These are phyloP conservation scores for Gonioctena quinquepunctata DNA, from an alignment of 1,140 invertebrate genomes.

Conservation along the genomic window DNA sequence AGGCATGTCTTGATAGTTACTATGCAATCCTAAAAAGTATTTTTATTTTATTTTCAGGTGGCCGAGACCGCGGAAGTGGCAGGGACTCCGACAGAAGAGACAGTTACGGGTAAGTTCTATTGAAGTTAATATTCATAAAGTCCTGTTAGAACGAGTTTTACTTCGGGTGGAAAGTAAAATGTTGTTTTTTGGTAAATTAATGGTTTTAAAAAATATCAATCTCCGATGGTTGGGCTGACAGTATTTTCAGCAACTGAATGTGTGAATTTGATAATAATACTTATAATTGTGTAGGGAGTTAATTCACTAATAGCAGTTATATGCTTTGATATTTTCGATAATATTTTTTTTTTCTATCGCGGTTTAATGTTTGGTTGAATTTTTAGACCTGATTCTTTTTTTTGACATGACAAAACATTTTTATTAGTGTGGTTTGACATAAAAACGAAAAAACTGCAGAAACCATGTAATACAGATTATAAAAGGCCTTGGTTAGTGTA, in stretches of 20 bases:
- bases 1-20: background rate
- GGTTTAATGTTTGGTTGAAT: too few relatives aligned
- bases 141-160: background rate
- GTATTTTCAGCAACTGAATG: background rate
- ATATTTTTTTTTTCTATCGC: too few relatives aligned
- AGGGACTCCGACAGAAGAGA: constrained; percentile 33
- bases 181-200: background rate
- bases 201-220: background rate
- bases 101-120: constrained; percentile 41
- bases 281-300: background rate
- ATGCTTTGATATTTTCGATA: too few relatives aligned
- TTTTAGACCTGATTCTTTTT: too few relatives aligned
- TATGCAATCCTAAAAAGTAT: background rate
- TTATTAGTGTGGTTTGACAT: too few relatives aligned
- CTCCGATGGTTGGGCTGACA: background rate
- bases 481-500: too few relatives aligned
- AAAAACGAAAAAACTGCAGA: too few relatives aligned
- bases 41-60: constrained; percentile 26
- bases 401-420: too few relatives aligned
- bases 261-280: background rate
- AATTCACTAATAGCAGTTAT: too few relatives aligned
- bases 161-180: background rate
- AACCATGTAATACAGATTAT: too few relatives aligned
- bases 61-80: constrained; percentile 37
- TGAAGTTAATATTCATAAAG: background rate